Conservation (phyloP, 2,797 vertebrate genomes). For the Florisuga fusca region DNA sequence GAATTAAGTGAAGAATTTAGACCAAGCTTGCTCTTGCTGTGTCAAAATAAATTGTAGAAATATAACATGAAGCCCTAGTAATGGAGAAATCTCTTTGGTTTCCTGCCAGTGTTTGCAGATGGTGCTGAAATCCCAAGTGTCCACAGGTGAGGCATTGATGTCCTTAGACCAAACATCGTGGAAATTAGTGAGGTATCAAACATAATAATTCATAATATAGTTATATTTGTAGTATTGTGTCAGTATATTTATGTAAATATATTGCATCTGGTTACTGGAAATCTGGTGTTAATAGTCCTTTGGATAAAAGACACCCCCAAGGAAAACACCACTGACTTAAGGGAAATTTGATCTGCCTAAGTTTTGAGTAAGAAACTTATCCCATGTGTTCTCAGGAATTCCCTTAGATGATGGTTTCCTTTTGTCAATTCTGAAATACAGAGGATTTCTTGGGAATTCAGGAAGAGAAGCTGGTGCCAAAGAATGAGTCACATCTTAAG, state of each 20-base stretch:
- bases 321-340: constrained; percentile 52
- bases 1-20: not conserved
- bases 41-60: not conserved
- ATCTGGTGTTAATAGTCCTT: not conserved
- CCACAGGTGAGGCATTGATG: not conserved
- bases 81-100: not conserved
- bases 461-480: not conserved
- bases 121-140: too few relatives aligned
- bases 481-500: constrained; percentile 28
- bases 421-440: not conserved
- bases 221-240: not conserved
- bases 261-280: not conserved
- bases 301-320: not conserved
- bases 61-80: rapidly evolving
- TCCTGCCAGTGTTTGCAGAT: not conserved
- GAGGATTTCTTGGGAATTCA: constrained; percentile 66
- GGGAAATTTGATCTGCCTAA: constrained; percentile 63
- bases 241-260: not conserved
- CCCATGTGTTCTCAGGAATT: constrained; percentile 34
- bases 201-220: not conserved
- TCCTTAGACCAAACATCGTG: not conserved
- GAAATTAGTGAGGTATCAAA: not conserved
- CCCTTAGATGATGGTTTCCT: constrained; percentile 36
- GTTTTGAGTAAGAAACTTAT: constrained; percentile 44
- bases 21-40: not conserved